Conservation (phyloP, 2,888 invertebrate species). For the Dendrolimus pini region DNA sequence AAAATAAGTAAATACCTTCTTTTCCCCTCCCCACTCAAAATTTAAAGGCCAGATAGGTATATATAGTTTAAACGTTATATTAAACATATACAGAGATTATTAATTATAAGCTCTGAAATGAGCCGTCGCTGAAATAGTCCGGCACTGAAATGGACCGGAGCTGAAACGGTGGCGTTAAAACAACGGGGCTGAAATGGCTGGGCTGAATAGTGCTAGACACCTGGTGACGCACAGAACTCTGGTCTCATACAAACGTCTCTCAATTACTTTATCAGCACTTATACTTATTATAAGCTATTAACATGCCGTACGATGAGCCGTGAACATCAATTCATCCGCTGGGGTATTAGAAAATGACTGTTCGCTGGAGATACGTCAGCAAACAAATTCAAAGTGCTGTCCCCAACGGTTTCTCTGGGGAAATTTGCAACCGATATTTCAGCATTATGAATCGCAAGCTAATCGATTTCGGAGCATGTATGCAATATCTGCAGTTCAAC, state of each 20-base stretch:
- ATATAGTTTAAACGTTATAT: no score
- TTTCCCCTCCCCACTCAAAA: no score
- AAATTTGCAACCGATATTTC: conserved; percentile 40
- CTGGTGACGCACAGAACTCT: background rate
- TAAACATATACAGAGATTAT: no score
- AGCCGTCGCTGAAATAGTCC: no score
- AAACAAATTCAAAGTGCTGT: conserved; percentile 25
- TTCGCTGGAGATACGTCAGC: conserved; percentile 12
- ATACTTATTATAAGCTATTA: background rate
- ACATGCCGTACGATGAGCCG: background rate
- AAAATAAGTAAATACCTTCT: no score
- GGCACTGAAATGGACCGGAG: no score
- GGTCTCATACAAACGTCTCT: background rate
- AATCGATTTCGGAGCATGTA: background rate
- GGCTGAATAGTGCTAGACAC: background rate
- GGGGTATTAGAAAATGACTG: conserved; percentile 2
- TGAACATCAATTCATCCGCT: background rate
- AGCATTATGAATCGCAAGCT: conserved; percentile 18
- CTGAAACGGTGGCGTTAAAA: no score
- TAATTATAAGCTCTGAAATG: no score
- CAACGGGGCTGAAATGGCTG: no score
- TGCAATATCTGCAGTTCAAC: background rate
- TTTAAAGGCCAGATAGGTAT: no score
- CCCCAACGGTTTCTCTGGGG: conserved; percentile 21
- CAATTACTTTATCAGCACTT: no score